These are phyloP conservation scores for Dendrocopos noguchii DNA, from an alignment of 2,113 vertebrate species.

Conservation along the genomic window DNA sequence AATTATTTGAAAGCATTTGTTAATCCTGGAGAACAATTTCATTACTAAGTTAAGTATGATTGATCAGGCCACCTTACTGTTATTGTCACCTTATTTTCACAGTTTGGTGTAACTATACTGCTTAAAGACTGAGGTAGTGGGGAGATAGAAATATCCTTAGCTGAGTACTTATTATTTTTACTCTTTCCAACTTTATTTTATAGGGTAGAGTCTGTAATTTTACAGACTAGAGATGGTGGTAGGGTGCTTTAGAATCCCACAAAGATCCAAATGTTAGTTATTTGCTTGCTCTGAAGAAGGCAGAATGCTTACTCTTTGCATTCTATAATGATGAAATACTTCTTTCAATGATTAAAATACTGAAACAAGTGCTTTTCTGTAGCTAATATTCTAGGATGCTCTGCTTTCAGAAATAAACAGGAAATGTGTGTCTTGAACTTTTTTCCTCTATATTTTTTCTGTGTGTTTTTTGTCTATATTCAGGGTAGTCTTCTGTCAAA, in stretches of 20 bases:
- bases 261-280: background rate
- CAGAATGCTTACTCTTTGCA: background rate
- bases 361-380: background rate
- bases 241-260: background rate
- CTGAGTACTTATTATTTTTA: background rate
- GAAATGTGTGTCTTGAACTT: background rate
- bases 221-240: background rate
- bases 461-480: background rate
- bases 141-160: background rate
- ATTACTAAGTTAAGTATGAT: background rate
- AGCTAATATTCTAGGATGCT: background rate
- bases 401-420: background rate
- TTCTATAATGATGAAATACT: background rate
- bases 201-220: background rate
- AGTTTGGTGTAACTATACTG: background rate
- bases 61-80: background rate
- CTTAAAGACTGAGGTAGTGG: background rate
- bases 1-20: background rate
- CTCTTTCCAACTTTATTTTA: background rate
- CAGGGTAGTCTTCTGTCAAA: background rate
- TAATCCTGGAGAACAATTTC: background rate
- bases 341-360: background rate
- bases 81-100: background rate
- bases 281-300: background rate
- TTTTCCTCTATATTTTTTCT: background rate